Base-by-base conservation (phyloP, 2,888 invertebrate species). In the Chironomus tentans region DNA sequence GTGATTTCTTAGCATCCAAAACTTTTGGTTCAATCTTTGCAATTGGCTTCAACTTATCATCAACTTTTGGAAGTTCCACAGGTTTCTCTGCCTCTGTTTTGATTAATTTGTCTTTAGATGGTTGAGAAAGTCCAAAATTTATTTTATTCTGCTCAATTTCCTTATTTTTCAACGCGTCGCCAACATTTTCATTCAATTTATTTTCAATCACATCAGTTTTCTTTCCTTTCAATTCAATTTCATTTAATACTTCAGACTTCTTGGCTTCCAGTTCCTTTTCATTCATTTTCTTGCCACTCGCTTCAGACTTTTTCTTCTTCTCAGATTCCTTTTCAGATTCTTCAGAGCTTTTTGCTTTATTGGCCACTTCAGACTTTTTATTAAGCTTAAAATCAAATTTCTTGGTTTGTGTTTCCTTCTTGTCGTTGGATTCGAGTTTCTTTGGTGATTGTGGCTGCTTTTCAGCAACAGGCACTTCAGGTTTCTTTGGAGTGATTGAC, bases 181-280 rank as follows among this genome's bases (percentile, higher is more conserved):
- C 38, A 10, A 38, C 56, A 6, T 56, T 56, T 56, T 15, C 18
- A n/a, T 56, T 18, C 56, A 18, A 56, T n/a, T 56, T 18, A 6
- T 18, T 56, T 18, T 56, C 56, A 56, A 56, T 50, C 1, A 50
- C 50, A 13, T 50, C 28, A 4, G 50, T n/a, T 56, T 15, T 18
- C 18, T 56, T 15, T 62, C 77, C 77, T 77, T 76, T 77, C 76
- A 76, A 77, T 76, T 77, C 75, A 68, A 68, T 76, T n/a, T 38
- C 10, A 38, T 38, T 38, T 1, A 38, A 38, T 38, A 38, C 38
- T 38, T 38, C 38, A 38, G 38, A 2, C 21, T 80, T 78, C 6
- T 79, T 76, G 3, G 79, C 73, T n/a, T 79, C 69, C 2, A 78
- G 77, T 28, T 78, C 76, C 76, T 78, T 77, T 46, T 78, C 28